A percentile compares a stretch with the other conserved stretches of the same genome.
Evolutionary conservation across 1,140 invertebrate genomes (phyloP).

Genomic region (Linepithema humile): DNA sequence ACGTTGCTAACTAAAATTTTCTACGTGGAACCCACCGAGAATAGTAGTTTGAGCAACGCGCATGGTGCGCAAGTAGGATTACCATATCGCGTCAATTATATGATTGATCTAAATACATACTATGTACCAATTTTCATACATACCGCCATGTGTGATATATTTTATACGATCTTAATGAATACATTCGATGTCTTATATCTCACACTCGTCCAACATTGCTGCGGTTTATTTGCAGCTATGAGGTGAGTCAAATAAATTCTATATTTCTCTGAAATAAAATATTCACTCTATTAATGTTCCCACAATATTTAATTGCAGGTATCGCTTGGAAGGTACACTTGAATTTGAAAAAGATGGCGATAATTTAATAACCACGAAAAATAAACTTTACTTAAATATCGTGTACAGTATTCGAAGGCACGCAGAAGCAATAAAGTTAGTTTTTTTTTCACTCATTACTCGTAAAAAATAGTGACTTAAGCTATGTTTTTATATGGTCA

Average conservation of each 20-base stretch:
- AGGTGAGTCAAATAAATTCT: neutral
- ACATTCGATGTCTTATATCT: constrained; percentile 14
- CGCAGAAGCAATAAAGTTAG: constrained; percentile 7
- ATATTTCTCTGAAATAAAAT: neutral
- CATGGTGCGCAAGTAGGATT: neutral
- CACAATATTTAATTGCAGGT: neutral
- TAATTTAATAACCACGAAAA: neutral
- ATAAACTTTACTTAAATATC: neutral
- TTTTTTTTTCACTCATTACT: neutral
- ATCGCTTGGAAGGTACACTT: neutral
- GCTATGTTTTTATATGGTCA: neutral
- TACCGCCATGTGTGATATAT: neutral
- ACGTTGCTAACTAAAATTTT: constrained; percentile 7
- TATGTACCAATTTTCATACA: constrained; percentile 30
- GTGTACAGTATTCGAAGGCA: constrained; percentile 31
- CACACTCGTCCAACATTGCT: constrained; percentile 9
- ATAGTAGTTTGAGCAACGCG: neutral
- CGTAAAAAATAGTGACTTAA: neutral
- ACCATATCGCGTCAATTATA: constrained; percentile 2
- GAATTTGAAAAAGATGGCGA: neutral
- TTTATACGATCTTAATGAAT: neutral
- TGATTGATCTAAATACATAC: constrained; percentile 2
- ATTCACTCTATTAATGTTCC: neutral
- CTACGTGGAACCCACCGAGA: neutral
- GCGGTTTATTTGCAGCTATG: constrained; percentile 13